Evolutionary conservation across 2,113 vertebrate species (phyloP).

Genomic region (Mus spicilegus): DNA sequence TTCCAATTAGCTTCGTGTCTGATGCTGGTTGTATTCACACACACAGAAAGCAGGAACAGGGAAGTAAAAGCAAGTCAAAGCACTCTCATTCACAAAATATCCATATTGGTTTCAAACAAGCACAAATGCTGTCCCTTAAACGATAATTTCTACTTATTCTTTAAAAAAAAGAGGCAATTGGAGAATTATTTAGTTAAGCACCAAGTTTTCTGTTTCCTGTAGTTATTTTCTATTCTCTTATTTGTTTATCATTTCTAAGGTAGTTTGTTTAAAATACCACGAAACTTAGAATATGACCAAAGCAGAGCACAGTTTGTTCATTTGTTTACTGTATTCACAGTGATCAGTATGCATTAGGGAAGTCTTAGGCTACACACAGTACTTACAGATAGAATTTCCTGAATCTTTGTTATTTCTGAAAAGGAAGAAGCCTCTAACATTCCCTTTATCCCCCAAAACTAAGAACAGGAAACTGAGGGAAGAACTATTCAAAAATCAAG

Average conservation of each 20-base stretch:
- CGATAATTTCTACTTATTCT: constrained; percentile 47
- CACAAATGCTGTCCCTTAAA: constrained; percentile 77
- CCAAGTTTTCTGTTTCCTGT: constrained; percentile 59
- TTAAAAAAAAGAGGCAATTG: not conserved
- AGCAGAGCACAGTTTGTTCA: constrained; percentile 69
- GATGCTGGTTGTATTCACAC: constrained; percentile 86
- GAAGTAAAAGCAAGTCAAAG: constrained; percentile 79
- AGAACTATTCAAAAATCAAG: constrained; percentile 69
- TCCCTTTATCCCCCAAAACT: constrained; percentile 78
- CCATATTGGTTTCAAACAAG: constrained; percentile 81
- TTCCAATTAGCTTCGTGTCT: constrained; percentile 89
- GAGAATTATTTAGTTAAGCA: constrained; percentile 80
- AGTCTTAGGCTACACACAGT: constrained; percentile 77
- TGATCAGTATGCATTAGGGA: constrained; percentile 77
- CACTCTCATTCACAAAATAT: constrained; percentile 77
- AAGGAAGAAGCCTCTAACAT: constrained; percentile 80
- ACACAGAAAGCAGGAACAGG: constrained; percentile 80
- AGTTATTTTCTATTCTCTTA: constrained; percentile 67
- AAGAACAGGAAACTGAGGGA: not conserved
- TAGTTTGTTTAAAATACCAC: constrained; percentile 53
- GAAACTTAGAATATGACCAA: constrained; percentile 66
- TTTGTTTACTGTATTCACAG: constrained; percentile 79
- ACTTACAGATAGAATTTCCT: constrained; percentile 74
- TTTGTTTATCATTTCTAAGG: constrained; percentile 73
- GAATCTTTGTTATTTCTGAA: constrained; percentile 80